Conservation (phyloP, 2,797 vertebrate genomes). For the Peromyscus eremicus region DNA sequence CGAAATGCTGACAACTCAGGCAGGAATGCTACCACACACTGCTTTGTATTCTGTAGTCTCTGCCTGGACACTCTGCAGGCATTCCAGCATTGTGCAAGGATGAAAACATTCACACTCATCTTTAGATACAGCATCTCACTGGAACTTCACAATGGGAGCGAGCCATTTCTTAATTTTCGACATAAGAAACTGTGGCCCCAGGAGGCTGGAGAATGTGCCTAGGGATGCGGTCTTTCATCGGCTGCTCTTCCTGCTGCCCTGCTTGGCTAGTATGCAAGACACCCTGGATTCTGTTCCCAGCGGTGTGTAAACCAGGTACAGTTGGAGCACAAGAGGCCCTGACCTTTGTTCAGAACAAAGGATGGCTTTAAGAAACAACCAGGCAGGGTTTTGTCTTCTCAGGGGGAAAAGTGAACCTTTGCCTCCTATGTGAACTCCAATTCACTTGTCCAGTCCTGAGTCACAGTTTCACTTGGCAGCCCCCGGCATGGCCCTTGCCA, state of each 20-base stretch:
- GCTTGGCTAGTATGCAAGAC: background rate
- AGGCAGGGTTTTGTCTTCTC: constrained; percentile 7
- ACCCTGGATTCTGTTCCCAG: background rate
- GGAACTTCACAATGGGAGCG: background rate
- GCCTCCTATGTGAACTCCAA: constrained; percentile 5
- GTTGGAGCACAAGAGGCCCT: background rate
- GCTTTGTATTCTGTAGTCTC: background rate
- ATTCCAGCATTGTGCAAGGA: rapidly evolving
- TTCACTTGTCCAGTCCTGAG: background rate
- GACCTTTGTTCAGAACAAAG: background rate
- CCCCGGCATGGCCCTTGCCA: background rate
- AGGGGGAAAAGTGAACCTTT: background rate
- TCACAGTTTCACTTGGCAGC: constrained; percentile 9
- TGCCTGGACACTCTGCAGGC: background rate
- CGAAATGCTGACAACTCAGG: background rate
- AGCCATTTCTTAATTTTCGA: background rate
- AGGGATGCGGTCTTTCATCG: background rate
- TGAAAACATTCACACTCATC: rapidly evolving
- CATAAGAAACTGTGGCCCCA: background rate
- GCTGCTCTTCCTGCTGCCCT: background rate
- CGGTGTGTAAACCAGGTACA: background rate
- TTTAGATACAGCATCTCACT: background rate
- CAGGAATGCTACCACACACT: background rate
- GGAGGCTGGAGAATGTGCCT: background rate
- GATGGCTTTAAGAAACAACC: background rate